A percentile compares a stretch with the other conserved stretches of the same genome.
phyloP scores from a whole-genome alignment of 2,888 invertebrate genomes.

The Monochamus alternatus region DNA sequence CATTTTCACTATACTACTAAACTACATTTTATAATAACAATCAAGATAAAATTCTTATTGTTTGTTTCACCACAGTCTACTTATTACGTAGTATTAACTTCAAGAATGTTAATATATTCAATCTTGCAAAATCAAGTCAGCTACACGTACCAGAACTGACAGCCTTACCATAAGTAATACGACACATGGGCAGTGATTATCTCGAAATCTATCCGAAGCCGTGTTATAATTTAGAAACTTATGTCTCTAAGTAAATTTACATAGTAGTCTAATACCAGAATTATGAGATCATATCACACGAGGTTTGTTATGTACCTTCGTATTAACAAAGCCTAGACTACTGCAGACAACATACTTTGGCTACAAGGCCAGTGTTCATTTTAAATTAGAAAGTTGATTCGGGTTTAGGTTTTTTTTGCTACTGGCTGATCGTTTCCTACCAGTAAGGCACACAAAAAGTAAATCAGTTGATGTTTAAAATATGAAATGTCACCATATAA shows the following conservation, averaged over 20 bases:
- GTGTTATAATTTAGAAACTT: background rate
- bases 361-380: background rate
- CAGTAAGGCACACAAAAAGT: background rate
- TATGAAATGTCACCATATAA: background rate
- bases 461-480: background rate
- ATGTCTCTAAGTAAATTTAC: background rate
- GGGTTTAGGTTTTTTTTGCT: conserved; percentile 1
- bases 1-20: background rate
- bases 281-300: conserved; percentile 3
- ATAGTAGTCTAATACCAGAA: background rate
- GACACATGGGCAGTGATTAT: conserved; percentile 2
- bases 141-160: background rate
- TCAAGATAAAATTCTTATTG: background rate
- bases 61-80: conserved; percentile 5
- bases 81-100: background rate
- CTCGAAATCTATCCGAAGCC: background rate
- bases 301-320: background rate
- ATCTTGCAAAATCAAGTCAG: background rate
- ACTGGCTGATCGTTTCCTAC: background rate
- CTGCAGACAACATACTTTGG: background rate
- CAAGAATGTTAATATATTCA: background rate
- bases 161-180: background rate
- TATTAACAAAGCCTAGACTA: background rate
- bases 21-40: background rate
- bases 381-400: conserved; percentile 12